These are phyloP conservation scores for Zosterops lateralis DNA, from an alignment of 2,113 vertebrate species.

Conservation along the genomic window DNA sequence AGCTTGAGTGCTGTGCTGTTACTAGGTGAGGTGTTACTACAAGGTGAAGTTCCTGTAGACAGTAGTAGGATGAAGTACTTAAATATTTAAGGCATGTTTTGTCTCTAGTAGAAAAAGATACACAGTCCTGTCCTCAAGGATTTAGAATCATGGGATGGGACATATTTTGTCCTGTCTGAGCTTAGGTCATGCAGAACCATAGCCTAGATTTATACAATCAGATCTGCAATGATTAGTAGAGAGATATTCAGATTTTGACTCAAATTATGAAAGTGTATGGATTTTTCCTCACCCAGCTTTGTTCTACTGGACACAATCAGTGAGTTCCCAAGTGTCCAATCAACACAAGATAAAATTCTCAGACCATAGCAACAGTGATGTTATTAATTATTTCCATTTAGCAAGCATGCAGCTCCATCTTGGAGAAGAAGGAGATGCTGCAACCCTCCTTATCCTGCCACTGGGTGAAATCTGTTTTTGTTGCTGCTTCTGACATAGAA, in stretches of 20 bases:
- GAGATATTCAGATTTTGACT: background rate
- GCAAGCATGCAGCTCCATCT: background rate
- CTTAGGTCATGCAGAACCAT: background rate
- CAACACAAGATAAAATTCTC: background rate
- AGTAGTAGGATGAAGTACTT: background rate
- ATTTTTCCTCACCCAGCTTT: background rate
- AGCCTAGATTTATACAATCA: too few relatives aligned
- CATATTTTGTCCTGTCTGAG: background rate
- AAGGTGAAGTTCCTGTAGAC: background rate
- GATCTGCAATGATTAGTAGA: background rate
- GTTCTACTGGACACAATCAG: background rate
- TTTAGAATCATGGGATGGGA: background rate
- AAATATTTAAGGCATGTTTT: background rate
- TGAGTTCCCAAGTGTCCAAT: background rate
- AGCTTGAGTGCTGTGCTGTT: background rate
- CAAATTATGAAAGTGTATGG: background rate
- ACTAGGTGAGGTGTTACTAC: background rate
- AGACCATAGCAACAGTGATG: background rate
- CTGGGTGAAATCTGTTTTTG: background rate
- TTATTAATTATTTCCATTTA: background rate
- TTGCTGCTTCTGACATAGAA: background rate
- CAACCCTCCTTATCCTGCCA: background rate
- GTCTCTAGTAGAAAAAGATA: background rate
- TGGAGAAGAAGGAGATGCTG: background rate
- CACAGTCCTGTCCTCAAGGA: accelerated